Percentiles rank a stretch among this genome's conserved stretches.
Conservation (phyloP, 2,113 vertebrate genomes). For the Ochotona princeps region DNA sequence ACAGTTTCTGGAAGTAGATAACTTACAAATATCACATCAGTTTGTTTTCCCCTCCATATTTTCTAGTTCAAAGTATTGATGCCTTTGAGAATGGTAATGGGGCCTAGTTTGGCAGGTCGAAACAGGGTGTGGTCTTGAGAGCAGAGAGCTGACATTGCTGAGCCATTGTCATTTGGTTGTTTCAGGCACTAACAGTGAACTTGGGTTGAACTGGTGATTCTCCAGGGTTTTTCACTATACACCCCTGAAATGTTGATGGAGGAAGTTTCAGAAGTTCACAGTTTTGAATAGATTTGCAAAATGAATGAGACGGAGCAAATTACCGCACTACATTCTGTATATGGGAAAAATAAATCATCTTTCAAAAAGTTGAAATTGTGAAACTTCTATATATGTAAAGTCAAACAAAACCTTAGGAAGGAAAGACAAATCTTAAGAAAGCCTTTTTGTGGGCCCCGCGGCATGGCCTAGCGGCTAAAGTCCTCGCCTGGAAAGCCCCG, state of each 20-base stretch:
- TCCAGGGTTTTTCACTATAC: neutral
- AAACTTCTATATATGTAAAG: neutral
- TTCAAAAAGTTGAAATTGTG: neutral
- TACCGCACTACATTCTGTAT: neutral
- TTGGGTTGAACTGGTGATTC: neutral
- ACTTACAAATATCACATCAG: neutral
- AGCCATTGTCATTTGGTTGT: neutral
- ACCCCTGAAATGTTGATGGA: neutral
- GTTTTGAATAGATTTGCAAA: neutral
- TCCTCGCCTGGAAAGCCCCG: no score
- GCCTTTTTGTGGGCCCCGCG: no score
- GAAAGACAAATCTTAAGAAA: slow-evolving; percentile 13
- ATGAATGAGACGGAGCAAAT: neutral
- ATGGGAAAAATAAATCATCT: neutral
- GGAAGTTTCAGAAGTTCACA: neutral
- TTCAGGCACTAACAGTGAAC: neutral
- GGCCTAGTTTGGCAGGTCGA: neutral
- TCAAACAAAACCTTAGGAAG: no score
- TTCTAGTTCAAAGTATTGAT: slow-evolving; percentile 27
- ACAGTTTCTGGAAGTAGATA: neutral
- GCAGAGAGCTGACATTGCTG: neutral
- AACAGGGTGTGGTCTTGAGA: neutral
- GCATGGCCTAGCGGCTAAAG: no score
- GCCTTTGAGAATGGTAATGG: slow-evolving; percentile 1
- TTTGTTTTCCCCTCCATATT: neutral